Base-by-base conservation (phyloP, 2,797 vertebrate genomes). In the Brotula barbata region DNA sequence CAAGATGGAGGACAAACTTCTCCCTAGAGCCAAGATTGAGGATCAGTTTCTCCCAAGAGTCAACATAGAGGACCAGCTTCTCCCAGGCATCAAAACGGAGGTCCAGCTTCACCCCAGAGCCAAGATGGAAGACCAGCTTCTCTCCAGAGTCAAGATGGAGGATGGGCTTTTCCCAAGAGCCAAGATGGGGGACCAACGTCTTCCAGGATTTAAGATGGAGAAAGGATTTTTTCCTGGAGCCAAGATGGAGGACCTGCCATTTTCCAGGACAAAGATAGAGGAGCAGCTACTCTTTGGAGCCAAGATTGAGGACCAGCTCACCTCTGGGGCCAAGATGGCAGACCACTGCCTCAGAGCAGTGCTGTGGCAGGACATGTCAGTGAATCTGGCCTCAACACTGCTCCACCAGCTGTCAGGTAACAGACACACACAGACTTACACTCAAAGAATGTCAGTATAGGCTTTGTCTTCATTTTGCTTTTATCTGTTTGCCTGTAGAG, bases 281-380 rank as follows among this genome's bases (percentile, higher is more conserved):
- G 15, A 48, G 10, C 73, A 65, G 47, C 69, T 80, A 4, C 64
- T 82, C 56, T 83, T 74, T 2, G 78, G 78, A 49, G 64, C 73
- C 71, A 85, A 85, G 42, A 64, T 78, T 66, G 84, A 84, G 3
- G 81, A 89, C 16, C 80, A 67, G 66, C 41, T 81, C 25, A 17
- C 20, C 51, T 58, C 73, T 4, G 83, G 83, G 56, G 74, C 74
- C 70, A 84, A 81, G 54, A 82, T 84, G 81, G 81, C 68, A 1
- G 83, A 85, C 64, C 87, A 87, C 68, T 88, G 87, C 40, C 84
- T 89, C 25, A 46, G 83, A n/a, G 85, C 84, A 0, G 86, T 75
- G 40, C 71, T 90, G 65, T 90, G 88, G 87, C 87, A 88, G 77
- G 88, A 90, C 82, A 88, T 88, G 85, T 90, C 88, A 0, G 80